phyloP scores from a whole-genome alignment of 2,888 invertebrate species.

The Caenorhabditis sp. region DNA sequence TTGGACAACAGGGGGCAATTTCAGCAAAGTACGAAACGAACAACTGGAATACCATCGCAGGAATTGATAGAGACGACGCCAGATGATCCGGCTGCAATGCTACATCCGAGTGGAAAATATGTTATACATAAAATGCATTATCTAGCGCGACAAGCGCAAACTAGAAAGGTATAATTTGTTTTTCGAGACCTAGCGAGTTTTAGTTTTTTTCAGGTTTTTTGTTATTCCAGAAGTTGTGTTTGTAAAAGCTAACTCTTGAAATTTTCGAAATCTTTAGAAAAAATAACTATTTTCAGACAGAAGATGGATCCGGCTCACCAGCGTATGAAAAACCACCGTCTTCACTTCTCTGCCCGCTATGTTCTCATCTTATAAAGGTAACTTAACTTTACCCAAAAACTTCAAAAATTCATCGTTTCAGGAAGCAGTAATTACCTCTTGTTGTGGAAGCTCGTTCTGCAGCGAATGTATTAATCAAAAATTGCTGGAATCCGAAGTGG shows the following conservation, averaged over 20 bases:
- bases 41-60: conserved; percentile 90
- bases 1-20: conserved; percentile 23
- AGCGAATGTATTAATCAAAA: conserved; percentile 83
- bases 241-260: too few relatives aligned
- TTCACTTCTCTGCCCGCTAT: conserved; percentile 89
- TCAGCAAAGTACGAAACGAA: conserved; percentile 74
- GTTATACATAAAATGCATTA: conserved; percentile 75
- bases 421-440: conserved; percentile 96
- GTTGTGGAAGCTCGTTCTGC: conserved; percentile 97
- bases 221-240: too few relatives aligned
- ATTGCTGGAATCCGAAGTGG: conserved; percentile 53
- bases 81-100: conserved; percentile 72
- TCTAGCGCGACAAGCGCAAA: conserved; percentile 80
- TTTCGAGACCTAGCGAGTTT: too few relatives aligned
- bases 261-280: too few relatives aligned
- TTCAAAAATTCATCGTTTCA: conserved; percentile 74
- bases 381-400: not conserved
- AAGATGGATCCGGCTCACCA: conserved; percentile 21
- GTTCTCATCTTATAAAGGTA: conserved; percentile 79
- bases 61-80: conserved; percentile 70
- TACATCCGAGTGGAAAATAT: conserved; percentile 72
- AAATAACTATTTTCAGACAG: conserved; percentile 10
- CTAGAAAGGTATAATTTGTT: conserved; percentile 37
- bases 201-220: not conserved
- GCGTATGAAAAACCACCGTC: conserved; percentile 80